Evolutionary conservation across 2,113 vertebrate genomes (phyloP).

Genomic region (Sardina pilchardus): DNA sequence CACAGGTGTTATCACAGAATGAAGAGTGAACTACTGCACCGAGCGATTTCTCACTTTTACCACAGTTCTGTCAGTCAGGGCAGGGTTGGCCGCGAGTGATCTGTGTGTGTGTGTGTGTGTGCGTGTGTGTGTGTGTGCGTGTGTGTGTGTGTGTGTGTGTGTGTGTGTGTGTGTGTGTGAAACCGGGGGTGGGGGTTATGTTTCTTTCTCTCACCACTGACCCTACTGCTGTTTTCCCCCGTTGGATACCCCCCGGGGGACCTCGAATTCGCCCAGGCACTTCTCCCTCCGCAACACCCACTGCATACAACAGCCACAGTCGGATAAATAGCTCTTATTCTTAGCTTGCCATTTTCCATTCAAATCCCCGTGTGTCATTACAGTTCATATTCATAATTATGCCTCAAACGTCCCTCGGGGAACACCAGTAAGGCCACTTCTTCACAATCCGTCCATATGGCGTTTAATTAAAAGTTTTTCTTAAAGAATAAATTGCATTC

Average conservation of each 20-base stretch:
- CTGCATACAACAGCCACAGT: slow-evolving; percentile 49
- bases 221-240: neutral
- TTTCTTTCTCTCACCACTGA: neutral
- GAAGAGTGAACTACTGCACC: neutral
- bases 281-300: slow-evolving; percentile 49
- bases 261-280: slow-evolving; percentile 54
- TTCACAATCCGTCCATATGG: slow-evolving; percentile 79
- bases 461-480: slow-evolving; percentile 85
- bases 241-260: slow-evolving; percentile 40
- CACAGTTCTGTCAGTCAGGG: neutral
- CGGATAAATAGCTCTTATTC: slow-evolving; percentile 71
- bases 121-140: neutral
- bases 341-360: slow-evolving; percentile 74
- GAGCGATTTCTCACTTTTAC: neutral
- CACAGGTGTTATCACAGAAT: neutral
- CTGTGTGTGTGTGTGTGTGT: neutral
- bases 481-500: slow-evolving; percentile 82
- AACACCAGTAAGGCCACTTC: slow-evolving; percentile 76
- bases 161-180: neutral
- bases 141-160: neutral
- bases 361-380: slow-evolving; percentile 78
- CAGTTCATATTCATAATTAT: slow-evolving; percentile 85
- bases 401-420: slow-evolving; percentile 76
- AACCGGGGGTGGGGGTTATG: too few relatives aligned
- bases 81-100: neutral